A percentile compares a stretch with the other conserved stretches of the same genome.
phyloP scores from a whole-genome alignment of 2,888 invertebrate species.

The Carcina quercana region DNA sequence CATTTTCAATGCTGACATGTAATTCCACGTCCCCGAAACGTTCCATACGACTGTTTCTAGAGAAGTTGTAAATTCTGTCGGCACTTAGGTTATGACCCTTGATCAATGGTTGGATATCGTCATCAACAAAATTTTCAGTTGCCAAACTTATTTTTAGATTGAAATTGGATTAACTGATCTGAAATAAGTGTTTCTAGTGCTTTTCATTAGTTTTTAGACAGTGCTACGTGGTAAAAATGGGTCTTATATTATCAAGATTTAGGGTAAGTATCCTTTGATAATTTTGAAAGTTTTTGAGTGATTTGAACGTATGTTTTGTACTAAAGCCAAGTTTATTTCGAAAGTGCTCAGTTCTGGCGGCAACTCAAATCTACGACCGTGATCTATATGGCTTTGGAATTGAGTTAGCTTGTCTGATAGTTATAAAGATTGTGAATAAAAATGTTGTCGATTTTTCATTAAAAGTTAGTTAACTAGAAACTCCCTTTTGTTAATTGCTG shows the following conservation, averaged over 20 bases:
- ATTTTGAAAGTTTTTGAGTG: conserved; percentile 11
- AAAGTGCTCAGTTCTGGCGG: conserved; percentile 54
- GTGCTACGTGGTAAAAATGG: conserved; percentile 56
- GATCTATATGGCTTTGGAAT: no score
- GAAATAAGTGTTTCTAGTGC: conserved; percentile 21
- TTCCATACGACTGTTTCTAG: no score
- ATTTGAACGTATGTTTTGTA: background rate
- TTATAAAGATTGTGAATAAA: no score
- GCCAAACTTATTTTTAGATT: conserved; percentile 60
- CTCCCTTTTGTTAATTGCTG: no score
- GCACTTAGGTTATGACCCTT: conserved; percentile 59
- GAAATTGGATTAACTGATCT: conserved; percentile 36
- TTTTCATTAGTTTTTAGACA: conserved; percentile 18
- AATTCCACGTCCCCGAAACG: background rate
- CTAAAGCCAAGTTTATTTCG: conserved; percentile 56
- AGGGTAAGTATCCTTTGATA: conserved; percentile 80
- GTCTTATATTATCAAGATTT: conserved; percentile 79
- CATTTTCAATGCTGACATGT: background rate
- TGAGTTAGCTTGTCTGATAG: no score
- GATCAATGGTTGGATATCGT: conserved; percentile 33
- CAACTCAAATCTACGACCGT: conserved; percentile 52
- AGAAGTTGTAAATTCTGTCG: no score
- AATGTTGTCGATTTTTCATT: no score
- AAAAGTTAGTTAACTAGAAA: no score
- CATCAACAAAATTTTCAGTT: conserved; percentile 45